Evolutionary conservation across 1,140 invertebrate species (phyloP).

Genomic region (Myzus persicae): DNA sequence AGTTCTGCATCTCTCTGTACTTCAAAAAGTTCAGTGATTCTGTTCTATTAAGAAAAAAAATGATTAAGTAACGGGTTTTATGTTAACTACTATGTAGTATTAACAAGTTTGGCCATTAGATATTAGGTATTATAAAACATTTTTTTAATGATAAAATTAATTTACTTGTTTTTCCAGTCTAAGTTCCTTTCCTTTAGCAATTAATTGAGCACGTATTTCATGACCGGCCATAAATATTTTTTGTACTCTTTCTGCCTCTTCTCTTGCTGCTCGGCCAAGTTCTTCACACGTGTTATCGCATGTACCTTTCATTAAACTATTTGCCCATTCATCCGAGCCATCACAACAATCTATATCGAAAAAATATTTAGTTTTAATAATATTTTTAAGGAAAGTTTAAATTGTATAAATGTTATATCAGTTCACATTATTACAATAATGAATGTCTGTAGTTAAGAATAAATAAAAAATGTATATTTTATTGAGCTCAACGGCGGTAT

Average conservation of each 20-base stretch:
- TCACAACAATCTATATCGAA: slow-evolving; percentile 89
- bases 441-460: too few species aligned
- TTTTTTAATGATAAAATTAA: background rate
- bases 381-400: background rate
- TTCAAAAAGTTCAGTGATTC: slow-evolving; percentile 74
- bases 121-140: background rate
- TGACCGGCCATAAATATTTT: slow-evolving; percentile 81
- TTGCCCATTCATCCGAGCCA: slow-evolving; percentile 87
- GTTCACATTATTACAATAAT: too few species aligned
- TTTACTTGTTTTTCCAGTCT: slow-evolving; percentile 75
- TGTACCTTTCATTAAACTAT: slow-evolving; percentile 64
- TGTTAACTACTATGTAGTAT: background rate
- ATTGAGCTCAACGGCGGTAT: background rate
- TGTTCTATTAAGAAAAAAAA: slow-evolving; percentile 64
- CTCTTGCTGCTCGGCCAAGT: slow-evolving; percentile 79
- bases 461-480: background rate
- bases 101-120: background rate
- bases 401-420: background rate
- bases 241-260: slow-evolving; percentile 76
- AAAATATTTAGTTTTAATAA: background rate
- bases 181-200: slow-evolving; percentile 77
- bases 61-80: background rate
- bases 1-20: slow-evolving; percentile 77
- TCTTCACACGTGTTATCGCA: slow-evolving; percentile 86
- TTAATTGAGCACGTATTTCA: slow-evolving; percentile 78